Evolutionary conservation across 64 coral and sea anemone genomes (phyloP).

Genomic region (Porites australiensis): DNA sequence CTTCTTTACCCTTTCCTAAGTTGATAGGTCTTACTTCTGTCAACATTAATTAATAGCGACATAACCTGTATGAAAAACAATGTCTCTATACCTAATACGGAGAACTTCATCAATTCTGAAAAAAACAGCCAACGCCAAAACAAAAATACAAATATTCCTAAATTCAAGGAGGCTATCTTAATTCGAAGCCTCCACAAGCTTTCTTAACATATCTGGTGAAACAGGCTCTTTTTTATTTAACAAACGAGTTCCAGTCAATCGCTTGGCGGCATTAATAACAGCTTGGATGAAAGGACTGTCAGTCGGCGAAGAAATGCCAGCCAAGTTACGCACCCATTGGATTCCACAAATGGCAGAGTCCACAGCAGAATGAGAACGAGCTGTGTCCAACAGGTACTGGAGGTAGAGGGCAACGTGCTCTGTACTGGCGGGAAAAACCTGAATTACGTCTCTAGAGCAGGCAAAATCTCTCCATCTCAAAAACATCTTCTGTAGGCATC

Average conservation of each 20-base stretch:
- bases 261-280: conserved; percentile 29
- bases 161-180: conserved; percentile 10
- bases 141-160: conserved; percentile 66
- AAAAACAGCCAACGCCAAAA: conserved; percentile 12
- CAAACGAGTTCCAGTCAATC: background rate
- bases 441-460: background rate
- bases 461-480: conserved; percentile 17
- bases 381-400: background rate
- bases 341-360: conserved; percentile 18
- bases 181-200: background rate
- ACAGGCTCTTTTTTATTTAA: conserved; percentile 9
- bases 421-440: background rate
- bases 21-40: background rate
- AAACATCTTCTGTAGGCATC: background rate
- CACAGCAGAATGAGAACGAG: background rate
- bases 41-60: background rate
- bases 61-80: background rate
- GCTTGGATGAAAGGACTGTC: conserved; percentile 5
- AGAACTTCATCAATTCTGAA: background rate
- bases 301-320: conserved; percentile 8
- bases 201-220: background rate
- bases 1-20: background rate
- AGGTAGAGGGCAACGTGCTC: conserved; percentile 21
- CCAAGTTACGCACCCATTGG: conserved; percentile 15
- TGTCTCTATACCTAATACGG: too few relatives aligned